Conservation (phyloP, 2,797 vertebrate genomes). For the Hypotaenidia okinawae region DNA sequence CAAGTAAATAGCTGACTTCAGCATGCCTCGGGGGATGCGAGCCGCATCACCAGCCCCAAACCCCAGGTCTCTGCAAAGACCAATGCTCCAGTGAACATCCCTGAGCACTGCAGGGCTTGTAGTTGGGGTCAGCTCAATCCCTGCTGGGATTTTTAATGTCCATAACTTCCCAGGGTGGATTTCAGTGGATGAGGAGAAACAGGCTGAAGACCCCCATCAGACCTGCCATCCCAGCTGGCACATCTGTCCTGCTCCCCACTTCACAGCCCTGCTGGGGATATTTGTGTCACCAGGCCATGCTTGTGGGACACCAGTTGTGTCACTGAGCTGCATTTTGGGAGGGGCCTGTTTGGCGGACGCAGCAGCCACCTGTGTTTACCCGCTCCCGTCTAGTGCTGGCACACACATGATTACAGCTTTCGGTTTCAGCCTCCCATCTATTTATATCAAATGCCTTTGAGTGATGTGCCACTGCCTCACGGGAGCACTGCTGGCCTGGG, state of each 20-base stretch:
- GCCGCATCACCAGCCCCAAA: background rate
- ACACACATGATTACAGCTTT: background rate
- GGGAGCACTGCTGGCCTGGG: background rate
- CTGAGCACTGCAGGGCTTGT: fast-evolving
- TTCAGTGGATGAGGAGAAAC: background rate
- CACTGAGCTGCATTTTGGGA: background rate
- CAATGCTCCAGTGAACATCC: background rate
- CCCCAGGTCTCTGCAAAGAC: background rate
- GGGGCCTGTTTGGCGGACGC: background rate
- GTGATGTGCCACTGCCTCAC: background rate
- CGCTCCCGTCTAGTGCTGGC: background rate
- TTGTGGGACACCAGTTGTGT: background rate
- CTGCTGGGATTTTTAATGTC: background rate
- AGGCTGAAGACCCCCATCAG: background rate
- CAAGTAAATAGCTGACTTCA: background rate
- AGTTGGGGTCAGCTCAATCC: background rate
- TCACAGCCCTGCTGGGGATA: background rate
- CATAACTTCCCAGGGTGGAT: background rate
- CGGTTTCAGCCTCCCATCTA: background rate
- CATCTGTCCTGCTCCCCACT: background rate
- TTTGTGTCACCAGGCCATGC: background rate
- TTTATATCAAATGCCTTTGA: background rate
- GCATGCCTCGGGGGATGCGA: fast-evolving
- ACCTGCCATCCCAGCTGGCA: background rate
- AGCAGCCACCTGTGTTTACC: slow-evolving; percentile 46